These are phyloP conservation scores for Tenebrio molitor DNA, from an alignment of 1,140 invertebrate genomes.

Conservation along the genomic window DNA sequence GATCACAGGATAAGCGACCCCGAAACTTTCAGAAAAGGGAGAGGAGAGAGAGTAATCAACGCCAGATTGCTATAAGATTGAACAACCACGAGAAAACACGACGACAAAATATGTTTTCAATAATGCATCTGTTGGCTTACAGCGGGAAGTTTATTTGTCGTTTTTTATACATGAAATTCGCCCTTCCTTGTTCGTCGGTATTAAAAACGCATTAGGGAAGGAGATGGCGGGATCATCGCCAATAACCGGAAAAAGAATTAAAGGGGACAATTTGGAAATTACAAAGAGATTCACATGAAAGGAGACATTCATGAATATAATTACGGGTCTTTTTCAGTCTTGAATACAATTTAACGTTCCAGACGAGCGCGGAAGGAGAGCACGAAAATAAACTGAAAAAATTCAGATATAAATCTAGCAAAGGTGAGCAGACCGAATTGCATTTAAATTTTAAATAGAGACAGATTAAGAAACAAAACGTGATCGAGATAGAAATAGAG, in stretches of 20 bases:
- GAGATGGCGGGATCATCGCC: not conserved
- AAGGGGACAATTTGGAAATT: conserved; percentile 2
- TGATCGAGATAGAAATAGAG: too few species aligned
- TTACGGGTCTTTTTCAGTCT: too few species aligned
- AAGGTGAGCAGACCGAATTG: too few species aligned
- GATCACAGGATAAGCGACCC: conserved; percentile 24
- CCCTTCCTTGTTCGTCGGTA: conserved; percentile 17
- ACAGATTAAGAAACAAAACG: too few species aligned
- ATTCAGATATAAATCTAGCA: too few species aligned
- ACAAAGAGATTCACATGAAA: too few species aligned
- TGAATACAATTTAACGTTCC: too few species aligned
- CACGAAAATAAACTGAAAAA: too few species aligned
- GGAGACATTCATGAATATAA: too few species aligned
- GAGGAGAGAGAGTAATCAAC: conserved; percentile 54
- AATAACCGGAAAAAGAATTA: not conserved
- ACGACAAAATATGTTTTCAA: conserved; percentile 61
- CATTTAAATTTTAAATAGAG: too few species aligned
- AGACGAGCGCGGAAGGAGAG: too few species aligned
- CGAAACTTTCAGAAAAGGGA: conserved; percentile 27
- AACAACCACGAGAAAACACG: conserved; percentile 54
- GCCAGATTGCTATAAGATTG: conserved; percentile 60
- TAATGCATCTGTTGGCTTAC: conserved; percentile 57
- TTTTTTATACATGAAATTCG: conserved; percentile 47
- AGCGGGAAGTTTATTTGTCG: conserved; percentile 52
- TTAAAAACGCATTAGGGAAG: conserved; percentile 46